Evolutionary conservation across 1,140 invertebrate genomes (phyloP), one percentile per base, ranked within the genome.

Genomic region (Eulimnadia texana): DNA sequence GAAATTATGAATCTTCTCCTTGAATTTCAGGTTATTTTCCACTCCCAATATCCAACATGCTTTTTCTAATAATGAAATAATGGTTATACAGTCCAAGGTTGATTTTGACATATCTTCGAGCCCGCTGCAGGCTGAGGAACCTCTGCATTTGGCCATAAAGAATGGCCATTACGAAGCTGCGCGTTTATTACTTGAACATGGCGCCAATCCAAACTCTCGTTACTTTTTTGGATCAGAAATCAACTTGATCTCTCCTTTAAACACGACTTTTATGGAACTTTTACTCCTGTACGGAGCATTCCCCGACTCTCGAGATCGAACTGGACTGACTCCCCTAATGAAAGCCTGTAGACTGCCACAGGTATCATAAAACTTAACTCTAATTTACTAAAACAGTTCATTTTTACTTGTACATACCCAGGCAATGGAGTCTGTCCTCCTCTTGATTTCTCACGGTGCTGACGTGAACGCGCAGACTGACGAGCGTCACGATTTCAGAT

Each of bases 151-250:
- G 47, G 89, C 90, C 1, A 83, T 93, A 52, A 82, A 89, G 66
- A 91, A 92, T 71, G 85, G 87, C 59, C 87, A 93, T 70, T 84
- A 84, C 60, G 80, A 86, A 2, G 87, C 88, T 24, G 77, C 77
- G 1, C 70, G 73, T 50, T 65, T 79, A 53, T 68, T 82, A 67
- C 80, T 81, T 81, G 61, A 91, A 82, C 73, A 88, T 82, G 80
- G 80, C 0, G 80, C 80, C 3, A 73, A 80, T 66, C 74, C 79
- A 13, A 78, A 82, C 67, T 74, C 80, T 78, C 68, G 75, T 11
- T 90, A 91, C 70, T 93, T 93, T 73, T 88, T 93, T 68, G 90
- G 90, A 2, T 81, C 87, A 0, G 90, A 93, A 74, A 89, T 94
- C 59, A 93, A 92, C 70, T 74, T 93, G 50, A 83, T 93, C 2